Percentiles rank a stretch among this genome's conserved stretches.
These are phyloP conservation scores for Microtus oregoni DNA, from an alignment of 2,113 vertebrate genomes.

Conservation along the genomic window DNA sequence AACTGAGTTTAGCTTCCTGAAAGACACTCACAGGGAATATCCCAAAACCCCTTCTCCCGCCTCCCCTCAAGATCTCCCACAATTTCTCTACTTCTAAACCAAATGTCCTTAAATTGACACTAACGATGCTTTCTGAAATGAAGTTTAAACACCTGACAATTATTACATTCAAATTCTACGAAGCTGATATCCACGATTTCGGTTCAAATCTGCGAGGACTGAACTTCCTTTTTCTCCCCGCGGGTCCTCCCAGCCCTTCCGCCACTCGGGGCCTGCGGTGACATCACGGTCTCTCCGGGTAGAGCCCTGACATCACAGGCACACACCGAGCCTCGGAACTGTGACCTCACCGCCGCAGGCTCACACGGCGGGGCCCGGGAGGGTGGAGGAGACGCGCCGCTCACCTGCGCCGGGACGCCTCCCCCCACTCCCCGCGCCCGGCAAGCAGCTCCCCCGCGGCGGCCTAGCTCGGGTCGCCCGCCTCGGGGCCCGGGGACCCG, in stretches of 20 bases:
- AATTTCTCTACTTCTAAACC: not conserved
- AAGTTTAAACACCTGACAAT: slow-evolving; percentile 50
- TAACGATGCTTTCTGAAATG: not conserved
- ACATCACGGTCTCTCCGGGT: slow-evolving; percentile 52
- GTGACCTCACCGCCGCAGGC: slow-evolving; percentile 57
- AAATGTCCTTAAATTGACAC: not conserved
- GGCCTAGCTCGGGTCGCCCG: slow-evolving; percentile 28
- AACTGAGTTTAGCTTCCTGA: slow-evolving; percentile 27
- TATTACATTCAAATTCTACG: not conserved
- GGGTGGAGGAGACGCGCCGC: slow-evolving; percentile 24
- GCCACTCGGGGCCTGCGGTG: slow-evolving; percentile 54
- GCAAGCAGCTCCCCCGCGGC: not conserved
- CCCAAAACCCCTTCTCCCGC: not conserved
- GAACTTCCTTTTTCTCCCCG: slow-evolving; percentile 50
- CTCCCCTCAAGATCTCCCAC: not conserved
- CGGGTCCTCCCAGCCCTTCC: slow-evolving; percentile 53
- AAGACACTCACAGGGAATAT: not conserved
- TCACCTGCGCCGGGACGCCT: slow-evolving; percentile 52
- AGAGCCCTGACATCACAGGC: slow-evolving; percentile 60
- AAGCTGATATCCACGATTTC: slow-evolving; percentile 27
- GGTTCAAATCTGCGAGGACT: not conserved
- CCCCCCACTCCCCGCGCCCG: not conserved
- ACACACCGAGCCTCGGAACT: not conserved
- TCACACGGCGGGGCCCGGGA: not conserved
- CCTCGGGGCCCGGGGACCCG: not conserved